Conservation (phyloP, 2,113 vertebrate genomes). For the Polyodon spathula region DNA sequence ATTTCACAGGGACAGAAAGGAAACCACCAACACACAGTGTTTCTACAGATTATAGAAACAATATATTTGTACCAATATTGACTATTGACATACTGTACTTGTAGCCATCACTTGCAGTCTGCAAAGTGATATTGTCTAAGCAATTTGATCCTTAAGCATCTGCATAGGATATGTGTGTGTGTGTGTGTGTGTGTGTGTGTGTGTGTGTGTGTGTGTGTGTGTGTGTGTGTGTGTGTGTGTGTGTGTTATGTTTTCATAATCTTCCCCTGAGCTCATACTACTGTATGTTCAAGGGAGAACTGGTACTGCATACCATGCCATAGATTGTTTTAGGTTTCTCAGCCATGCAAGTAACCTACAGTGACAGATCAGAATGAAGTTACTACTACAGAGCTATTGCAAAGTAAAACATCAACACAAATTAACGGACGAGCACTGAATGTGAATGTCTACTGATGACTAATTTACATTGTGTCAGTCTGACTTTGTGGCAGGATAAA, state of each 20-base stretch:
- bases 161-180: too few species aligned
- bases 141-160: too few species aligned
- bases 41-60: too few species aligned
- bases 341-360: conserved; percentile 9
- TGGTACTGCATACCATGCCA: background rate
- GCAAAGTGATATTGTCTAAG: too few species aligned
- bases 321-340: conserved; percentile 11
- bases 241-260: background rate
- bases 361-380: conserved; percentile 9
- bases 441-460: conserved; percentile 17
- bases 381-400: background rate
- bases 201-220: too few species aligned
- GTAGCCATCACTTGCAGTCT: too few species aligned
- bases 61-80: too few species aligned
- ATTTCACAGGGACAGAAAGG: too few species aligned
- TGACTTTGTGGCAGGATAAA: conserved; percentile 21
- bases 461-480: conserved; percentile 25
- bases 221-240: too few species aligned
- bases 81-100: too few species aligned
- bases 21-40: background rate
- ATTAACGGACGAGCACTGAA: conserved; percentile 8
- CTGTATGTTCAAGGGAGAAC: background rate
- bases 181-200: too few species aligned
- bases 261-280: background rate
- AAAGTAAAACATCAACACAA: conserved; percentile 13